Evolutionary conservation across 2,888 invertebrate genomes (phyloP), one percentile per base, ranked within the genome.

Genomic region (Tetranychus truncatus): DNA sequence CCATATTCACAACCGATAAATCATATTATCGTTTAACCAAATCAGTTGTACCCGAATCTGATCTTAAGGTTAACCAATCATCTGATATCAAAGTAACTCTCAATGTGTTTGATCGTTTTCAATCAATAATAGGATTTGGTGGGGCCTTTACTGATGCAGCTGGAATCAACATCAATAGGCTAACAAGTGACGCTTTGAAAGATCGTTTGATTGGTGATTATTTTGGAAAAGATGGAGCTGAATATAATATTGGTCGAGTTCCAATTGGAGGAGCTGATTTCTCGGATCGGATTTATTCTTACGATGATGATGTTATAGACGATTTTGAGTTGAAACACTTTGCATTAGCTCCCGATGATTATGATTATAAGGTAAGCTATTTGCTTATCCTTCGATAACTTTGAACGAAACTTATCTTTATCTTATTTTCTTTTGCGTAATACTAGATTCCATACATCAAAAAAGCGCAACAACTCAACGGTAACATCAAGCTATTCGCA

Each of bases 231-330:
- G 21, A 69, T 46, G 82, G 82, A 79, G 76, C 91, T 75, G 88
- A 88, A 78, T 95, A 92, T 82, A 89, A 87, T 79, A 81, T 93
- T 78, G 88, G 89, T 72, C n/a, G 69, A 24, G 69, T 69, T 9
- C 69, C 69, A 11, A 91, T 94, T 77, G 94, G 88, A 1, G 92
- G 93, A 9, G 87, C 88, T 74, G 95, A 95, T 83, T 94, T 94
- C 82, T 94, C 94, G 0, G 87, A 88, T 0, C 87, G 86, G n/a
- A n/a, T 73, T 85, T 95, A 95, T 85, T 88, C 92, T 0, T 92
- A n/a, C n/a, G n/a, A 92, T 81, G 89, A 89, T 80, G 86, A 88
- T 79, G 85, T 89, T 88, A 80, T 79, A 78, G 46, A 76, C 46
- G 77, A 78, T 75, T 55, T 72, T 72, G 72, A 77, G 11, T 66